Evolutionary conservation across 2,113 vertebrate genomes (phyloP).

Genomic region (Platysteira castanea): DNA sequence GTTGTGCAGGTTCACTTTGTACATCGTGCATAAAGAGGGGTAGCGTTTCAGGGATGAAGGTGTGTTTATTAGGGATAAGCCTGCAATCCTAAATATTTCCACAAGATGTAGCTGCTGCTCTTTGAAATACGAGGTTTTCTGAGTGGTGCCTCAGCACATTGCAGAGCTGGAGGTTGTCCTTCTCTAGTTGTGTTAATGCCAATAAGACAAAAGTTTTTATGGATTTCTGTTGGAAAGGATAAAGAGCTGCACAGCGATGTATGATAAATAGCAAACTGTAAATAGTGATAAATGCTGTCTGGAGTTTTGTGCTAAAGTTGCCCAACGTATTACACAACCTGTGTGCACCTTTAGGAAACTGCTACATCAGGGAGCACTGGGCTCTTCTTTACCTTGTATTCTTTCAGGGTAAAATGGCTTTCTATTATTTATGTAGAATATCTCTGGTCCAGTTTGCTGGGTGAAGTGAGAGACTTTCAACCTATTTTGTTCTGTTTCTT

Average conservation of each 20-base stretch:
- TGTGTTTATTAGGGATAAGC: background rate
- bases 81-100: background rate
- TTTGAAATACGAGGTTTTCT: background rate
- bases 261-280: background rate
- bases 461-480: background rate
- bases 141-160: fast-evolving
- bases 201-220: background rate
- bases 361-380: background rate
- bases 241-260: background rate
- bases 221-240: background rate
- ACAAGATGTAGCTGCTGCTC: conserved; percentile 30
- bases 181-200: background rate
- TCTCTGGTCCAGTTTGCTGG: background rate
- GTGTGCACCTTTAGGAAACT: background rate
- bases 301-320: background rate
- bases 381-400: background rate
- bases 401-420: background rate
- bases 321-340: fast-evolving
- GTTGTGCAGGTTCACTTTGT: background rate
- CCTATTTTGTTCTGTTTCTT: background rate
- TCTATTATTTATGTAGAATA: background rate
- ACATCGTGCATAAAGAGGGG: fast-evolving
- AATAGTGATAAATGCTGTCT: background rate
- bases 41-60: background rate
- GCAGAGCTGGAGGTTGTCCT: no score